Base-by-base conservation (phyloP, 2,888 invertebrate genomes). In the Cheilosia soror region DNA sequence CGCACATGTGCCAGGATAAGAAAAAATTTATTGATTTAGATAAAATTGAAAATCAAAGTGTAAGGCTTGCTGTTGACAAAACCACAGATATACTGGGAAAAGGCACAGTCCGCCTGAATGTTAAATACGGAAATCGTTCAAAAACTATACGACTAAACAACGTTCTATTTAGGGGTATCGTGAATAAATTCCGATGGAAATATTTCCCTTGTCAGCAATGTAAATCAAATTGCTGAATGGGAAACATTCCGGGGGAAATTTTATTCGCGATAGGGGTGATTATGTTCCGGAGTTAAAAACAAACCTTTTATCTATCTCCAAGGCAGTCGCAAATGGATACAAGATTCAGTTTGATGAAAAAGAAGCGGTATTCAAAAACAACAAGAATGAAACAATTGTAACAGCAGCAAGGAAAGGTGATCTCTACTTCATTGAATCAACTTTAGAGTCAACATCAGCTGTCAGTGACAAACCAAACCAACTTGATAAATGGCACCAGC, bases 291-390 rank as follows among this genome's bases (percentile, higher is more conserved):
- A 82, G 29, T 47, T 87, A 3, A 75, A 79, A 5, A 76, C 86
- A 40, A 88, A 87, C 66, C 71, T 87, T n/a, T 58, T 88, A 15
- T 87, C 82, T 2, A 68, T 87, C 5, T 78, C 87, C 11, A 87
- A 85, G 73, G 82, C 83, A n/a, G 87, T 77, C 1, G 68, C 76
- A 2, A 73, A 73, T 37, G 88, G 87, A 1, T 83, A 73, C 29
- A 78, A 72, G 25, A 76, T 83, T 9, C 37, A 57, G 11, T 87
- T 86, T 69, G 11, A 42, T 5, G 7, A 57, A 13, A 71, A 71
- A 2, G n/a, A 53, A 57, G 5, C 69, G 25, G 44, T 44, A 11
- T 6, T 57, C 15, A 31, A 27, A 40, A 58, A 40, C 20, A 37
- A 55, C 5, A 57, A 57, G 6, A 25, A 31, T 7, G 25, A 42